phyloP scores from a whole-genome alignment of 2,113 vertebrate species.

The Hypocryptadius cinnamomeus region DNA sequence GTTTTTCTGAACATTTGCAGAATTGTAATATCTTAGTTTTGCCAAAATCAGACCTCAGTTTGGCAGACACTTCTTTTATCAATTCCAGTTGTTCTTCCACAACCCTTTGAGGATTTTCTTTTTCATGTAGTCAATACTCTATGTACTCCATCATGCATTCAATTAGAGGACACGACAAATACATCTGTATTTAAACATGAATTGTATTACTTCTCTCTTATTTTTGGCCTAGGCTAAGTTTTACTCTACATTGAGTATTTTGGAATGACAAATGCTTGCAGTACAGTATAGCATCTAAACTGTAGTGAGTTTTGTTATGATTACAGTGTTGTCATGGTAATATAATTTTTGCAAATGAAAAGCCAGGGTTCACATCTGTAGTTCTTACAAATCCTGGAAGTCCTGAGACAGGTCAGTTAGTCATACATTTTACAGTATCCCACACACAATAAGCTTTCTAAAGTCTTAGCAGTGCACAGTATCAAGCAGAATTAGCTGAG shows the following conservation, averaged over 20 bases:
- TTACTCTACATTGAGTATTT: not conserved
- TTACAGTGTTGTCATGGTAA: slow-evolving; percentile 34
- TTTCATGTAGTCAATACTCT: slow-evolving; percentile 8
- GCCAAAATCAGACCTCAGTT: slow-evolving; percentile 44
- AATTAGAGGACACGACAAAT: not conserved
- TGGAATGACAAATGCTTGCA: not conserved
- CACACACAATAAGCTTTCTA: not conserved
- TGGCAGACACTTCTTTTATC: slow-evolving; percentile 27
- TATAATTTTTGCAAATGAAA: slow-evolving; percentile 6
- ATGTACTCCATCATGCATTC: not conserved
- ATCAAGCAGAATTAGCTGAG: not conserved
- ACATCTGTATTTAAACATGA: slow-evolving; percentile 12
- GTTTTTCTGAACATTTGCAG: slow-evolving; percentile 54
- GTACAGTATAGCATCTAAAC: not conserved
- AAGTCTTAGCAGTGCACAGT: not conserved
- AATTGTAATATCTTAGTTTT: not conserved
- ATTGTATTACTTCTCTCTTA: not conserved
- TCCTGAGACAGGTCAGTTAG: slow-evolving; percentile 5
- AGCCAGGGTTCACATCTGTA: slow-evolving; percentile 29
- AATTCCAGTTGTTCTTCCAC: slow-evolving; percentile 33
- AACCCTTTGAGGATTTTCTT: slow-evolving; percentile 35
- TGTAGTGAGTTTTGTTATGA: slow-evolving; percentile 23
- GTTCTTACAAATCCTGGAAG: slow-evolving; percentile 32
- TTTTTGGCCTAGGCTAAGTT: slow-evolving; percentile 8
- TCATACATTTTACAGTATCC: slow-evolving; percentile 26